phyloP scores from a whole-genome alignment of 2,113 vertebrate genomes.

The Castor canadensis region DNA sequence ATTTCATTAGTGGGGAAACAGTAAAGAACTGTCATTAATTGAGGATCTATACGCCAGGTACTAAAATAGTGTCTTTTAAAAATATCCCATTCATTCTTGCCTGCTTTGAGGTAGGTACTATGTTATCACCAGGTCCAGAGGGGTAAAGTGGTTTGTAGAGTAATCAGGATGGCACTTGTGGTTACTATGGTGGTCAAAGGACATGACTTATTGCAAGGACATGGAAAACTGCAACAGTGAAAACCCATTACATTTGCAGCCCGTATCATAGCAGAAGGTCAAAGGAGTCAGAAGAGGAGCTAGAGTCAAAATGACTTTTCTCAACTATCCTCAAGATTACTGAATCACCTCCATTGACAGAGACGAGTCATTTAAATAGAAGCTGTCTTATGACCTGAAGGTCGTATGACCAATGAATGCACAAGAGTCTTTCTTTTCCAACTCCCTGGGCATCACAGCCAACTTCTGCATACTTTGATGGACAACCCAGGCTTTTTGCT shows the following conservation, averaged over 20 bases:
- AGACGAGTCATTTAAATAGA: not conserved
- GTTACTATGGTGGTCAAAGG: too few species aligned
- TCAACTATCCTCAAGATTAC: not conserved
- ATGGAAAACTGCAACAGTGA: not conserved
- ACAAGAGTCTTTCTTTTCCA: not conserved
- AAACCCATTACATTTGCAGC: not conserved
- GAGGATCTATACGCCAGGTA: not conserved
- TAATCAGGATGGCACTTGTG: not conserved
- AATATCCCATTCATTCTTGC: not conserved
- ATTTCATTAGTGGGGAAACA: not conserved
- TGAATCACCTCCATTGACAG: not conserved
- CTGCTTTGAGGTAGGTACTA: not conserved
- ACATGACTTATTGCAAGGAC: not conserved
- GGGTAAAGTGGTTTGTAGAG: not conserved
- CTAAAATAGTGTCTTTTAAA: not conserved
- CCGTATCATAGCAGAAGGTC: not conserved
- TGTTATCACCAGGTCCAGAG: not conserved
- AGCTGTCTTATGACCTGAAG: too few species aligned
- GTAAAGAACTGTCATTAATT: not conserved
- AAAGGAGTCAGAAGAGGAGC: not conserved
- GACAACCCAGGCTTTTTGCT: not conserved
- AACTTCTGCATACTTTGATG: not conserved
- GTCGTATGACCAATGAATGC: not conserved
- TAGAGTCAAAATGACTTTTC: not conserved
- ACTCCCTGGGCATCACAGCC: not conserved